Evolutionary conservation across 2,797 vertebrate species (phyloP), one percentile per base, ranked within the genome.

Genomic region (Tokudaia muenninki): DNA sequence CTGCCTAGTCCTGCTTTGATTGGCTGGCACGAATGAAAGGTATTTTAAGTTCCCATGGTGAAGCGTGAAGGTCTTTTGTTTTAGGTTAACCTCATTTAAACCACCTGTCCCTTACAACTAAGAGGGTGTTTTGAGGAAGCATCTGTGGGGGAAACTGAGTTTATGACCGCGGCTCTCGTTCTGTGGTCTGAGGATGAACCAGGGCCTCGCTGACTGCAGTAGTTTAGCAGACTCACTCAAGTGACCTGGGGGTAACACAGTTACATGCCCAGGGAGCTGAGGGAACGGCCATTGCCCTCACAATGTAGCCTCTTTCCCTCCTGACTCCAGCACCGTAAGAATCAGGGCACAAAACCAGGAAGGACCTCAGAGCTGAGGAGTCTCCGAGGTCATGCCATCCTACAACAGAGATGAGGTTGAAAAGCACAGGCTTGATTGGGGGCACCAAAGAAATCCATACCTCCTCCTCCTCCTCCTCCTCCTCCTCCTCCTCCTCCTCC

Each of bases 1-100:
- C 77, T 97, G 47, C 94, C 97, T 98, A 94, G 87, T 94, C 0
- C 89, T 96, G 94, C 90, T 97, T 74, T 72, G 90, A 90, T 87
- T 81, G 59, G 29, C 82, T 92, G 78, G 47, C 37, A 44, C 83
- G 92, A 90, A 90, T 95, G 86, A 96, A 96, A 96, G 94, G 50
- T 67, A 65, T 95, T 95, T 94, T 87, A 87, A 91, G 77, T 94
- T 22, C 10, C 57, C 75, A 50, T 78, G 55, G 63, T 81, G 50
- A 94, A 57, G 41, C 0, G 17, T 63, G 94, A 95, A 93, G 37
- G 37, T 63, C 97, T 96, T 75, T 95, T 84, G 47, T 94, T 94
- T 96, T 82, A 44, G 86, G 78, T 96, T 90, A 81, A 92, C 47
- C 50, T 94, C 74, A 91, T 78, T 94, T 91, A 74, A 79, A 8